Evolutionary conservation across 1,140 invertebrate species (phyloP).

Genomic region (Dendroctonus ponderosae): DNA sequence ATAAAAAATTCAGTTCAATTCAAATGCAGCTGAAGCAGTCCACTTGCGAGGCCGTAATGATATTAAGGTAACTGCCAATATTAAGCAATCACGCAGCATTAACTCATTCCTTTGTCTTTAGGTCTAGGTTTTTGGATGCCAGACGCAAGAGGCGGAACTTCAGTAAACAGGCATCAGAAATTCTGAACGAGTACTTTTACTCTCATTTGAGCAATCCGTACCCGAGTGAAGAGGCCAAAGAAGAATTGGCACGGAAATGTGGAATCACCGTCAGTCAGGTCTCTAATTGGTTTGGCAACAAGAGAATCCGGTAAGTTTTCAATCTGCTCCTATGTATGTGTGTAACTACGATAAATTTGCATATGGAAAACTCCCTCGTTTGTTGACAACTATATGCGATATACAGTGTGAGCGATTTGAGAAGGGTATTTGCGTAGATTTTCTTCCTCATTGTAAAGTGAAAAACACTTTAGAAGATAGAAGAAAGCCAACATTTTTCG

Average conservation of each 20-base stretch:
- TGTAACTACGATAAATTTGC: background rate
- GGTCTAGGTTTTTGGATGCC: conserved; percentile 89
- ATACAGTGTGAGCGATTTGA: no score
- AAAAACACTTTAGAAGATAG: no score
- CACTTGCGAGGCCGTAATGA: conserved; percentile 99
- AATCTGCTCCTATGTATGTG: background rate
- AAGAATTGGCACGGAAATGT: conserved; percentile 98
- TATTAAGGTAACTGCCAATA: conserved; percentile 63
- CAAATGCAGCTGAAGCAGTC: conserved; percentile 99
- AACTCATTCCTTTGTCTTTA: conserved; percentile 7
- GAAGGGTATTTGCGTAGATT: no score
- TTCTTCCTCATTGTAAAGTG: no score
- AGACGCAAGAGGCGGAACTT: conserved; percentile 98
- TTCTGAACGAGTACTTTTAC: conserved; percentile 99
- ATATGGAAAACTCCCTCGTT: no score
- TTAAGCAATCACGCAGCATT: background rate
- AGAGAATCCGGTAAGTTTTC: conserved; percentile 77
- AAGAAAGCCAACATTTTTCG: no score
- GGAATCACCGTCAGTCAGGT: conserved; percentile 98
- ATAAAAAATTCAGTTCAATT: conserved; percentile 99
- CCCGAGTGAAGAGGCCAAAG: conserved; percentile 99
- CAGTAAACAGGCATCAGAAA: conserved; percentile 99
- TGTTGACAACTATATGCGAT: no score
- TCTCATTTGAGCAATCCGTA: conserved; percentile 99
- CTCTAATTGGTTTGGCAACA: conserved; percentile 99